A percentile compares a stretch with the other conserved stretches of the same genome.
Evolutionary conservation across 2,113 vertebrate genomes (phyloP).

Genomic region (Andinoacara biseriatus): DNA sequence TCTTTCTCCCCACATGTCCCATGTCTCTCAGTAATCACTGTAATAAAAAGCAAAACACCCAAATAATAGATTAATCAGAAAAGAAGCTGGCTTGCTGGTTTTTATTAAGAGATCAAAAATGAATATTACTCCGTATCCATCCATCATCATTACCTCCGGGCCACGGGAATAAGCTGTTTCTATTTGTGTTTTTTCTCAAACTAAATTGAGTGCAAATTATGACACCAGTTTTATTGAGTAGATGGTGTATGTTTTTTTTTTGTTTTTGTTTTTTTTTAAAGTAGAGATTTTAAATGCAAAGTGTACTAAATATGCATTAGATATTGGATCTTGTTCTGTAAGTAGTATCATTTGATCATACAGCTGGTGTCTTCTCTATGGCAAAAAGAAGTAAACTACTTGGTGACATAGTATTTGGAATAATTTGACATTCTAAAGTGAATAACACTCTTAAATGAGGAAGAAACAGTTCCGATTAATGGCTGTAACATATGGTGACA

Average conservation of each 20-base stretch:
- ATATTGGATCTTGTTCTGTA: not conserved
- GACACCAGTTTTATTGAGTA: no score
- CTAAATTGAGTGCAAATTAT: not conserved
- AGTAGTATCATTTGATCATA: not conserved
- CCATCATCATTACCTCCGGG: not conserved
- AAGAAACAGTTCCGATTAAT: not conserved
- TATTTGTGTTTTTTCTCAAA: not conserved
- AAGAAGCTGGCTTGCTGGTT: not conserved
- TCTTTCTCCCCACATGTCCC: not conserved
- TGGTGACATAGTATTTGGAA: not conserved
- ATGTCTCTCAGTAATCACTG: not conserved
- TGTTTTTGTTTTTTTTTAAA: no score
- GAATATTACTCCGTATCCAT: not conserved
- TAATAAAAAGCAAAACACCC: not conserved
- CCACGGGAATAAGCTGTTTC: not conserved
- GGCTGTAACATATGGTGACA: not conserved
- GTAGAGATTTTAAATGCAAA: not conserved
- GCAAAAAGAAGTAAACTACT: conserved; percentile 18
- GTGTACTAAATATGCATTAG: not conserved
- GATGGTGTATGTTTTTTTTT: no score
- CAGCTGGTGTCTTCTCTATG: not conserved
- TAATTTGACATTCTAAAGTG: not conserved
- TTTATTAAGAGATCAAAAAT: not conserved
- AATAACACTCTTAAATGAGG: not conserved
- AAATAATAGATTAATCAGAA: not conserved